A percentile compares a stretch with the other conserved stretches of the same genome.
Conservation (phyloP, 1,140 invertebrate genomes). For the Xylocopa sonorina region DNA sequence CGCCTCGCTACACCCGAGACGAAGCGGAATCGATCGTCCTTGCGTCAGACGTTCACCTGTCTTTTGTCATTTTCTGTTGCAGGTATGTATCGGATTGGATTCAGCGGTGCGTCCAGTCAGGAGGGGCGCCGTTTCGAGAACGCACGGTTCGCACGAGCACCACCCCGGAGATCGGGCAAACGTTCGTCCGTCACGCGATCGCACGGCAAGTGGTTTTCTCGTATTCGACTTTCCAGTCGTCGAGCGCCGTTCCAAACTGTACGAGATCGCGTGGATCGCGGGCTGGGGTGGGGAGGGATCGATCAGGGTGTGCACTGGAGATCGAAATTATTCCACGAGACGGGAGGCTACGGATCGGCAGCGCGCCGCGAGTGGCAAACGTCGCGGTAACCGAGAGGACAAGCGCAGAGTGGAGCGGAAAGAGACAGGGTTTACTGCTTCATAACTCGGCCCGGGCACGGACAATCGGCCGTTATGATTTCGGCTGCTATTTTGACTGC, state of each 20-base stretch:
- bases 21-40: constrained; percentile 7
- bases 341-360: constrained; percentile 52
- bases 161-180: not conserved
- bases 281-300: not conserved
- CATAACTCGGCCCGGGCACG: constrained; percentile 76
- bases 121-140: constrained; percentile 63
- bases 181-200: constrained; percentile 53
- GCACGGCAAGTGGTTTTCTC: constrained; percentile 52
- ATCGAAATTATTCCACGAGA: constrained; percentile 81
- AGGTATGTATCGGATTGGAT: constrained; percentile 77
- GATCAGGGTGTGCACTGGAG: not conserved
- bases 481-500: constrained; percentile 81
- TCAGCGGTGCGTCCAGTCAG: constrained; percentile 36
- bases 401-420: constrained; percentile 46
- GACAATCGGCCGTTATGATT: constrained; percentile 82
- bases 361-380: constrained; percentile 47
- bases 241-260: not conserved
- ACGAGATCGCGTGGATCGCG: not conserved
- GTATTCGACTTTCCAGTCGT: constrained; percentile 50
- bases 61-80: constrained; percentile 66
- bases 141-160: constrained; percentile 5
- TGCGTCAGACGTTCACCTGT: not conserved
- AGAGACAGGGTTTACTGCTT: constrained; percentile 78
- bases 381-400: constrained; percentile 41
- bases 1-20: too few species aligned